Base-by-base conservation (phyloP, 2,797 vertebrate genomes). In the Clarias platycephalus region DNA sequence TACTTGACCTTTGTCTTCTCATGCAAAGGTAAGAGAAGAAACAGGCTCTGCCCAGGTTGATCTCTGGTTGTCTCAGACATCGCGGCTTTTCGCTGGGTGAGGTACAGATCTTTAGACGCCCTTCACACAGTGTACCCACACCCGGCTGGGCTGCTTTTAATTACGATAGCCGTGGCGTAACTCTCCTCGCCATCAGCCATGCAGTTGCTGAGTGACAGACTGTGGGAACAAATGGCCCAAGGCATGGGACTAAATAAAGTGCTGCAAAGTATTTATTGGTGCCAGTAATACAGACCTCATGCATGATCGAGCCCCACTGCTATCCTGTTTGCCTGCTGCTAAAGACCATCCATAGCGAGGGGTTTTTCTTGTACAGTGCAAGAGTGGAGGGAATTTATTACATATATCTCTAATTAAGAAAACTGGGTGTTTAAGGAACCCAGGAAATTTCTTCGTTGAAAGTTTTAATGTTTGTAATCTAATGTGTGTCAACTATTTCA, bases 251-350 rank as follows among this genome's bases (percentile, higher is more conserved):
- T 90, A 86, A 88, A 88, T 88, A 85, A 88, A 89, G 85, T 87
- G 86, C 79, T 88, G 85, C 87, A 89, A 88, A 89, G 86, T 88
- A 88, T 91, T 89, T 89, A 90, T 88, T 87, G 83, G 85, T 86
- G 82, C 77, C 86, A 75, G 82, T 88, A 85, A 87, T 86, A 85
- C 81, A 81, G 86, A 87, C 87, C 83, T 85, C 44, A 81, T 85
- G 80, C 70, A 79, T 87, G 85, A 88, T 88, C 60, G 53, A 75
- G 81, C 74, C 63, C 57, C 82, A 67, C 66, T 53, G 60, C 79
- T 79, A 60, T 71, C 71, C 70, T 84, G 57, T 53, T 53, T 80
- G 83, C 53, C 78, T 79, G 79, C 55, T 89, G 86, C 85, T 85
- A 88, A 85, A 77, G 53, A 79, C 77, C 57, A 55, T 82, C 7